Evolutionary conservation across 2,797 vertebrate genomes (phyloP).

Genomic region (Sylvilagus floridanus): DNA sequence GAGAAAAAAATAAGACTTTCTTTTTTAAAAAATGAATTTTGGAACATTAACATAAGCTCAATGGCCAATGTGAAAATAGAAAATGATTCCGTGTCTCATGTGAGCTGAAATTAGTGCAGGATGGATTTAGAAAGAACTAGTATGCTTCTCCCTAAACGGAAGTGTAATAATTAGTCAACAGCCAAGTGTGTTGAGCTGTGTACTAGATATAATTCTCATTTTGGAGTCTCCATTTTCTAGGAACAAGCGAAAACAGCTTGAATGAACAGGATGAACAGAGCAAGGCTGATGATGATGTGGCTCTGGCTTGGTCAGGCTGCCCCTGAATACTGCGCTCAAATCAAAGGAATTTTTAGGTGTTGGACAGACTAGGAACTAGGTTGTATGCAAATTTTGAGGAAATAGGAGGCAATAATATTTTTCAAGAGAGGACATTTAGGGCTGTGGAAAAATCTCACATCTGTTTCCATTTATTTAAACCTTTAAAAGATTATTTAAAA

Average conservation of each 20-base stretch:
- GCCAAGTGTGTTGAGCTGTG: neutral
- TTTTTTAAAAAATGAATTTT: slow-evolving; percentile 7
- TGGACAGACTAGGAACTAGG: fast-evolving
- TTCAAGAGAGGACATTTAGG: neutral
- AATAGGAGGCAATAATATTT: neutral
- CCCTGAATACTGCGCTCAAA: neutral
- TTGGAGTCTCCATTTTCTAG: slow-evolving; percentile 51
- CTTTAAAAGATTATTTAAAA: neutral
- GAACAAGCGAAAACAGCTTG: slow-evolving; percentile 16
- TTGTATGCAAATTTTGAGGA: neutral
- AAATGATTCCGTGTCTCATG: neutral
- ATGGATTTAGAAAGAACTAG: neutral
- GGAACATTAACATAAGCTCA: neutral
- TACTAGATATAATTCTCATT: neutral
- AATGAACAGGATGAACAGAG: neutral
- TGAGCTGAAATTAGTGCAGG: neutral
- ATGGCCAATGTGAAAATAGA: neutral
- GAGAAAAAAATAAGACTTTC: neutral
- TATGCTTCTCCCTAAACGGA: neutral
- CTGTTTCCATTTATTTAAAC: slow-evolving; percentile 38
- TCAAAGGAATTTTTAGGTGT: neutral
- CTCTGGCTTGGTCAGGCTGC: neutral
- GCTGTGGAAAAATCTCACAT: neutral
- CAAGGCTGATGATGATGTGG: neutral
- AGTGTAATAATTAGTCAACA: neutral